Base-by-base conservation (phyloP, 2,797 vertebrate species). In the Botia kubotai region DNA sequence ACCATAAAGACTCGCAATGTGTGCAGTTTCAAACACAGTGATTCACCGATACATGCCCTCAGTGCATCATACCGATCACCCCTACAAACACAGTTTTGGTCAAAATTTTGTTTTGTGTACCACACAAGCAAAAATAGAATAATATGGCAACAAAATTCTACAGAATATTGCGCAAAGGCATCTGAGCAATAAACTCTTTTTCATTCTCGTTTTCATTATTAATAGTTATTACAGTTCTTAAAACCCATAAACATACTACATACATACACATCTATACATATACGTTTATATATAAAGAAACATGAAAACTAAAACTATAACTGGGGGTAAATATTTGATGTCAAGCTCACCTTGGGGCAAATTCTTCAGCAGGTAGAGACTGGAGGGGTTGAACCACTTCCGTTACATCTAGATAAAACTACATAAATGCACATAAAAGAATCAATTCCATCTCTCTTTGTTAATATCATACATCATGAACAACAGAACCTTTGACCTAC, bases 11-110 rank as follows among this genome's bases (percentile, higher is more conserved):
- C 90, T 88, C 93, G 95, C 86, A 99, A 92, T 88, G 95, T 94
- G 39, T 96, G 96, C 67, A 99, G 92, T 76, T 97, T 95, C 83
- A 91, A 89, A 89, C 96, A 98, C 87, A 98, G 87, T 14, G 94
- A 91, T 50, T 99, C 91, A 62, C 98, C 98, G 72, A 99, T 94
- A 86, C 98, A 99, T 73, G 94, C 96, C 87, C 97, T 91, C 84
- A 99, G 86, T 53, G 96, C 97, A 87, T 99, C 98, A 0, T 99
- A 99, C 46, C 97, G 94, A 83, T 99, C 97, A 4, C 97, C 97
- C 83, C 94, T 96, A 78, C 0, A 79, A 29, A 17, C 58, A 29
- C 1, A 29, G 11, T 23, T 55, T 5, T 33, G 33, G 3, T 33
- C 33, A 2, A 33, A 1, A 46, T 46, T 46, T 46, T 46, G 8